phyloP scores from a whole-genome alignment of 2,113 vertebrate genomes.

The Emydura subglobosa region DNA sequence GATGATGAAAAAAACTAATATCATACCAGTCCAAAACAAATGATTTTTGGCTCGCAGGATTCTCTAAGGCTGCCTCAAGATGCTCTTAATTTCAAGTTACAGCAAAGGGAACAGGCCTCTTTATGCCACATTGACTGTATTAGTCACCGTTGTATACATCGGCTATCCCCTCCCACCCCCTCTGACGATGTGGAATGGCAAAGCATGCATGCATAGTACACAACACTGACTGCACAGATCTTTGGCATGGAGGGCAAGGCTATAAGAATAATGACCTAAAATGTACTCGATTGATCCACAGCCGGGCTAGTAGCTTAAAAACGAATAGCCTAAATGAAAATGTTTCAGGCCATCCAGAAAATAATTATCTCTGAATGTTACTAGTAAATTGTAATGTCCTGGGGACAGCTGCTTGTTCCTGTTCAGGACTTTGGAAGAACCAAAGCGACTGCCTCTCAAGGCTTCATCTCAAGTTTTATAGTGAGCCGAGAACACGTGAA shows the following conservation, averaged over 20 bases:
- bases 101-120: not conserved
- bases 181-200: not conserved
- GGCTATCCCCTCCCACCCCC: not conserved
- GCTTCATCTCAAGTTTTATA: not conserved
- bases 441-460: not conserved
- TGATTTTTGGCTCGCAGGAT: not conserved
- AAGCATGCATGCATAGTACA: not conserved
- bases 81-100: not conserved
- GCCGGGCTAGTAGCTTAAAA: not conserved
- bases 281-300: not conserved
- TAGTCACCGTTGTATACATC: not conserved
- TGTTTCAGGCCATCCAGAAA: too few species aligned
- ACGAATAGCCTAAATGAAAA: not conserved
- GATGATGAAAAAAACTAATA: too few species aligned
- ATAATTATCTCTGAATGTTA: not conserved
- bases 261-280: not conserved
- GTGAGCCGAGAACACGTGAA: not conserved
- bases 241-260: not conserved
- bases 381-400: not conserved
- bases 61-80: not conserved
- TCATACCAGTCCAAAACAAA: not conserved
- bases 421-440: not conserved
- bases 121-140: not conserved
- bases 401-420: not conserved
- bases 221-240: fast-evolving